Conservation (phyloP, 2,797 vertebrate genomes). For the Oophaga sylvatica region DNA sequence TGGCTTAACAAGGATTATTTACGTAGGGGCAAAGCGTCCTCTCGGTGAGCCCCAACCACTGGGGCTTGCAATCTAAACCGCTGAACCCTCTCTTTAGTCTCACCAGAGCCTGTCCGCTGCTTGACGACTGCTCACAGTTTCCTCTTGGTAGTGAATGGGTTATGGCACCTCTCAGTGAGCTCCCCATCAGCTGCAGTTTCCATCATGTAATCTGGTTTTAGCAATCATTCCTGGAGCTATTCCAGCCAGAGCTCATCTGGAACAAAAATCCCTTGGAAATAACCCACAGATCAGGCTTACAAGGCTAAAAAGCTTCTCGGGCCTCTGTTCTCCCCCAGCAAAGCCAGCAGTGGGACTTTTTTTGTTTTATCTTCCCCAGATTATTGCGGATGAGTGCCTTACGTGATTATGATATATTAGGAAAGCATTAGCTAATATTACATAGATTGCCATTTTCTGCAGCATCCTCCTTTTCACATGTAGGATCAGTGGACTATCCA, state of each 20-base stretch:
- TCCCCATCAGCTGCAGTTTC: slow-evolving; percentile 71
- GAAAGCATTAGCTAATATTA: not conserved
- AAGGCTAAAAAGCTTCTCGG: slow-evolving; percentile 15
- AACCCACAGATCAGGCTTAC: slow-evolving; percentile 44
- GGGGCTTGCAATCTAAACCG: not conserved
- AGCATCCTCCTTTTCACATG: not conserved
- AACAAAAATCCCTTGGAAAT: slow-evolving; percentile 58
- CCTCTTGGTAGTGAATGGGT: slow-evolving; percentile 63
- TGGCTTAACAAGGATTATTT: not conserved
- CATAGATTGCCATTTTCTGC: not conserved
- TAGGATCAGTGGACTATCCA: too few species aligned
- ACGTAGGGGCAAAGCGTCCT: not conserved
- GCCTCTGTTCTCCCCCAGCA: slow-evolving; percentile 1
- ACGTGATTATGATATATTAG: not conserved
- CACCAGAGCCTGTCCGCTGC: not conserved
- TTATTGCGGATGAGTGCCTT: not conserved
- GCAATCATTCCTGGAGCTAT: slow-evolving; percentile 74
- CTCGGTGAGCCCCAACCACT: not conserved
- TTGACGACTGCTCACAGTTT: slow-evolving; percentile 1
- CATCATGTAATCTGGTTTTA: slow-evolving; percentile 76
- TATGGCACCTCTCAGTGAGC: slow-evolving; percentile 54
- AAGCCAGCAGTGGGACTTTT: not conserved
- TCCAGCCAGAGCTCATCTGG: slow-evolving; percentile 72
- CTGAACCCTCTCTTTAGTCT: not conserved
- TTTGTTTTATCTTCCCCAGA: slow-evolving; percentile 34